Percentiles rank a stretch among this genome's conserved stretches.
Conservation (phyloP, 2,888 invertebrate genomes). For the Choristoneura rosaceana region DNA sequence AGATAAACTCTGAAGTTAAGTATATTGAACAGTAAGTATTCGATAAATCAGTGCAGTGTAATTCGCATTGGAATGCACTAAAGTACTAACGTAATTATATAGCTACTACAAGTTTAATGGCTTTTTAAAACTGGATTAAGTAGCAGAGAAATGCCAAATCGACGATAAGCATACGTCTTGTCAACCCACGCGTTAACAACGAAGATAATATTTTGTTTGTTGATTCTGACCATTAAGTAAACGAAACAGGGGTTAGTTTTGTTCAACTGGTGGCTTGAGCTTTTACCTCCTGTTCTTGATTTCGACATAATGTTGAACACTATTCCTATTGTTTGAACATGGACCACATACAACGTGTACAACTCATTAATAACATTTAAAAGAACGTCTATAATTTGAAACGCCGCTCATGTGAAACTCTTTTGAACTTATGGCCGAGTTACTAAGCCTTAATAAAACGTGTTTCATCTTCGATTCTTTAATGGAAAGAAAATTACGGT, state of each 20-base stretch:
- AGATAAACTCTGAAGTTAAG: neutral
- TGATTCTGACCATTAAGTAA: slow-evolving; percentile 55
- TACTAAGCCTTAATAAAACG: slow-evolving; percentile 22
- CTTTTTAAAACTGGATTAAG: slow-evolving; percentile 81
- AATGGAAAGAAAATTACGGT: slow-evolving; percentile 11
- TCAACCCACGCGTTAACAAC: slow-evolving; percentile 71
- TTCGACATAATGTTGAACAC: slow-evolving; percentile 50
- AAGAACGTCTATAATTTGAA: slow-evolving; percentile 36
- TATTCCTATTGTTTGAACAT: slow-evolving; percentile 51
- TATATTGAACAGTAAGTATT: neutral
- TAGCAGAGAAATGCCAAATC: slow-evolving; percentile 82
- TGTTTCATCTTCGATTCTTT: slow-evolving; percentile 18
- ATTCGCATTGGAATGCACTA: slow-evolving; percentile 53
- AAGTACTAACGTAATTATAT: slow-evolving; percentile 64
- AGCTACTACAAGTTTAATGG: slow-evolving; percentile 80
- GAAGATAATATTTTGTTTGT: slow-evolving; percentile 38
- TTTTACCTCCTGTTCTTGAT: slow-evolving; percentile 48
- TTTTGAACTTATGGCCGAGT: slow-evolving; percentile 24
- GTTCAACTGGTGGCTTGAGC: slow-evolving; percentile 23
- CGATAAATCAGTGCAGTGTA: slow-evolving; percentile 14
- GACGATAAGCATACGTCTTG: slow-evolving; percentile 81
- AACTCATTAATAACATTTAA: slow-evolving; percentile 42
- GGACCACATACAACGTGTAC: slow-evolving; percentile 38
- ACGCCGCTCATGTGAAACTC: slow-evolving; percentile 26
- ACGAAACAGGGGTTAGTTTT: slow-evolving; percentile 49